phyloP scores from a whole-genome alignment of 2,797 vertebrate genomes.

The Agapornis canus region DNA sequence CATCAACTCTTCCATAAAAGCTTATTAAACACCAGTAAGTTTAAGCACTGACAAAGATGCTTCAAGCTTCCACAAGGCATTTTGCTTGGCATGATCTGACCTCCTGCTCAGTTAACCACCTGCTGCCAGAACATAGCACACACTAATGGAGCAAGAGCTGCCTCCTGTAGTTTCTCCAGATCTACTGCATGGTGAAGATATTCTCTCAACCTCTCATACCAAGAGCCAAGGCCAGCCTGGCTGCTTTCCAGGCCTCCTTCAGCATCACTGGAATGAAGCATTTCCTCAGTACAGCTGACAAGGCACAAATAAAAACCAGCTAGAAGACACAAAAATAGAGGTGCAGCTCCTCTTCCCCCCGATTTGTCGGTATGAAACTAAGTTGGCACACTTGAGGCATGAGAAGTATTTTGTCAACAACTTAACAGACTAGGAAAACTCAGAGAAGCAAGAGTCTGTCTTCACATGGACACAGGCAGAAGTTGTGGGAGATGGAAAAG shows the following conservation, averaged over 20 bases:
- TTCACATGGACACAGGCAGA: background rate
- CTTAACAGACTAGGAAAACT: accelerated
- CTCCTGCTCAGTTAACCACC: no score
- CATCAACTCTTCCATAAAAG: background rate
- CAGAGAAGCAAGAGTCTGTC: accelerated
- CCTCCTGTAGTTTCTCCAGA: background rate
- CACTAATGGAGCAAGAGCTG: accelerated
- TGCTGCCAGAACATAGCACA: background rate
- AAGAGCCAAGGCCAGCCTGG: background rate
- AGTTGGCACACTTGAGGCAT: accelerated
- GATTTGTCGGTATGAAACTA: background rate
- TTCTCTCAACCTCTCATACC: accelerated
- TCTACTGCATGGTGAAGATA: accelerated
- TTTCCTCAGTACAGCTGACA: accelerated
- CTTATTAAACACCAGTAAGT: background rate
- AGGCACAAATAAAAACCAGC: background rate
- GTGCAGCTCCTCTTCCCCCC: background rate
- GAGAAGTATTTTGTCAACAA: accelerated
- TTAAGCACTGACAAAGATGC: background rate
- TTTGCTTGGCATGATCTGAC: accelerated
- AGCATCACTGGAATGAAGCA: background rate
- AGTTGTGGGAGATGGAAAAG: background rate
- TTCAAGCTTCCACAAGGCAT: accelerated
- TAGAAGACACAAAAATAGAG: background rate
- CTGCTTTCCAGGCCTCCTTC: background rate